These are phyloP conservation scores for Hemaris fuciformis DNA, from an alignment of 2,888 invertebrate species.

Conservation along the genomic window DNA sequence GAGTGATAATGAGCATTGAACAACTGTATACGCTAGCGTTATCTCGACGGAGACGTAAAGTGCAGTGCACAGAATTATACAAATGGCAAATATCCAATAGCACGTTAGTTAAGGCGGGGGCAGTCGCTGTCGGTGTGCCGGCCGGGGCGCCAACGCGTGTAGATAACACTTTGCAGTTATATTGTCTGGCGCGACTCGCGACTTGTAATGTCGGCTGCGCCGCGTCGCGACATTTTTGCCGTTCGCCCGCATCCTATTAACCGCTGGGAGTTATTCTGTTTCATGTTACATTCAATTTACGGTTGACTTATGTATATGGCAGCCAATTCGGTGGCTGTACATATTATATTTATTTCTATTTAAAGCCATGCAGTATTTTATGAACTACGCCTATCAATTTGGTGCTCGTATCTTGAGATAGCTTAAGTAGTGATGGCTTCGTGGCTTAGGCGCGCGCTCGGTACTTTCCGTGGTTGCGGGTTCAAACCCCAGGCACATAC, in stretches of 20 bases:
- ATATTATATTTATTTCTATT: too few relatives aligned
- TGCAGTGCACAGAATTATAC: background rate
- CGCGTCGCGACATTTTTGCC: background rate
- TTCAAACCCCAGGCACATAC: too few relatives aligned
- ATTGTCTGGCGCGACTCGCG: background rate
- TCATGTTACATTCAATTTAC: too few relatives aligned
- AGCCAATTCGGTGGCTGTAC: too few relatives aligned
- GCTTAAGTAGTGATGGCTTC: too few relatives aligned
- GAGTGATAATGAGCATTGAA: background rate
- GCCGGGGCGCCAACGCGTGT: background rate
- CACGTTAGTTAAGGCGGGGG: background rate
- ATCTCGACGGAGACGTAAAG: conserved; percentile 1
- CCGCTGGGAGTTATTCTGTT: background rate
- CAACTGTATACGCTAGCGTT: background rate
- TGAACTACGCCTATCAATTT: too few relatives aligned
- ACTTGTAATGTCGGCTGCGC: background rate
- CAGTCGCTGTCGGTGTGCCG: background rate
- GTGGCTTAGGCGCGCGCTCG: too few relatives aligned
- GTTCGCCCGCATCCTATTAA: background rate
- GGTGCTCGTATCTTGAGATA: too few relatives aligned
- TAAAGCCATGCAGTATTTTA: too few relatives aligned
- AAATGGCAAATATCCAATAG: conserved; percentile 8
- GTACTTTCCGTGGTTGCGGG: too few relatives aligned
- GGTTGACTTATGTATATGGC: too few relatives aligned
- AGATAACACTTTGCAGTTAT: background rate